These are phyloP conservation scores for Leucopsar rothschildi DNA, from an alignment of 2,113 vertebrate genomes.

Conservation along the genomic window DNA sequence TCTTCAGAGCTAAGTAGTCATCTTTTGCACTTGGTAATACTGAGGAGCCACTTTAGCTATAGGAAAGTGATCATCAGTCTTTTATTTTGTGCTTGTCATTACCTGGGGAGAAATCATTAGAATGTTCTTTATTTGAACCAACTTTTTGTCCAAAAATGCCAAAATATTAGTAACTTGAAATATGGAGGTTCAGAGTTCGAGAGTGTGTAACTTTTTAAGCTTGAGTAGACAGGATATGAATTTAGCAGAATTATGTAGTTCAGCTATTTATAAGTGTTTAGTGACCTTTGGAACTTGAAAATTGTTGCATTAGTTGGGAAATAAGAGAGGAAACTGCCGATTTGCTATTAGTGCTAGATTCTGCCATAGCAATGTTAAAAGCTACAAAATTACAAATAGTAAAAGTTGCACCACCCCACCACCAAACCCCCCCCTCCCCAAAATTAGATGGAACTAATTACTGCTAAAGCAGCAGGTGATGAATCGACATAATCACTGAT, in stretches of 20 bases:
- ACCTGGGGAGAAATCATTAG: background rate
- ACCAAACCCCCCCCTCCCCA: background rate
- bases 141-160: background rate
- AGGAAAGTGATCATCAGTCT: background rate
- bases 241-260: background rate
- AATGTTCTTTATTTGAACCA: background rate
- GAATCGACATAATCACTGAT: background rate
- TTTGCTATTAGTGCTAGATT: background rate
- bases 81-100: background rate
- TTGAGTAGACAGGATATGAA: background rate
- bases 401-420: background rate
- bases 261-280: background rate
- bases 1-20: background rate
- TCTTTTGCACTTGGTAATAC: background rate
- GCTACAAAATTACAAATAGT: background rate
- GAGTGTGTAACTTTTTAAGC: background rate
- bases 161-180: background rate
- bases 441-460: background rate
- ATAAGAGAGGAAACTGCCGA: background rate
- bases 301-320: background rate
- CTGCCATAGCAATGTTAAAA: background rate
- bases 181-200: background rate
- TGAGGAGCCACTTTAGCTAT: background rate
- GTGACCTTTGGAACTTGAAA: constrained; percentile 22
- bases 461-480: background rate